Conservation (phyloP, 2,888 invertebrate genomes). For the Drosophila seclusa region DNA sequence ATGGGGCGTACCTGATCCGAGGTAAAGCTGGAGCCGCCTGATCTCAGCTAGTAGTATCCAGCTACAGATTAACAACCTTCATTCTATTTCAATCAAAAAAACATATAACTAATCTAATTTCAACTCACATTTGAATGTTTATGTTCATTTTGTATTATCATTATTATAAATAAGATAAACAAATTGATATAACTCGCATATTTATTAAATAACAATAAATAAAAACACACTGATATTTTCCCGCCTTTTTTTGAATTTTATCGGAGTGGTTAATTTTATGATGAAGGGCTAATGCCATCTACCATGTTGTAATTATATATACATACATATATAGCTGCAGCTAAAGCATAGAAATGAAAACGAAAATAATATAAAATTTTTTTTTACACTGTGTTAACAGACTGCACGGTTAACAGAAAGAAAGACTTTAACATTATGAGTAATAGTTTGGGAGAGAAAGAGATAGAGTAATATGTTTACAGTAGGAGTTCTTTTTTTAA, state of each 20-base stretch:
- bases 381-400: background rate
- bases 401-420: background rate
- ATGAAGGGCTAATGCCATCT: background rate
- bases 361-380: background rate
- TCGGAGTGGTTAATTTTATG: background rate
- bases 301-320: background rate
- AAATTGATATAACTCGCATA: too few relatives aligned
- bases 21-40: constrained; percentile 69
- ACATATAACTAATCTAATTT: background rate
- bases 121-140: background rate
- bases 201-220: too few relatives aligned
- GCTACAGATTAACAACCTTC: background rate
- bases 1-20: constrained; percentile 68
- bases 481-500: constrained; percentile 28
- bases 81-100: background rate
- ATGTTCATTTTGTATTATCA: constrained; percentile 24
- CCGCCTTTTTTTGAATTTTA: background rate
- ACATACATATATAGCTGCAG: background rate
- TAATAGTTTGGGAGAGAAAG: background rate
- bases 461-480: constrained; percentile 1
- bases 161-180: constrained; percentile 12
- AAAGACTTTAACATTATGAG: background rate
- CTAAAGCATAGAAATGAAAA: background rate
- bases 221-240: background rate
- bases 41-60: constrained; percentile 34